These are phyloP conservation scores for Nasua narica DNA, from an alignment of 2,797 vertebrate species.

Conservation along the genomic window DNA sequence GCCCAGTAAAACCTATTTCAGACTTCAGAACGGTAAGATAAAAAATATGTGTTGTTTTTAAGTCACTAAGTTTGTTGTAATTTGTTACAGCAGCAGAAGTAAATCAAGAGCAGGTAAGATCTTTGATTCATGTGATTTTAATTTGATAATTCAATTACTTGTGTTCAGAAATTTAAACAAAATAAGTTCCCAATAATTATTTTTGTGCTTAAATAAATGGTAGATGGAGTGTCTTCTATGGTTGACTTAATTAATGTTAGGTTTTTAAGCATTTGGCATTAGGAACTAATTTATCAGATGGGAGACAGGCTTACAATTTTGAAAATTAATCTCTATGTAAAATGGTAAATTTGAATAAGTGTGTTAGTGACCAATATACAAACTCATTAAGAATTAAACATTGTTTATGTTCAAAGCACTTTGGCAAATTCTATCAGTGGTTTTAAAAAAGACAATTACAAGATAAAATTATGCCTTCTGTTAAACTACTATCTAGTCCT, in stretches of 20 bases:
- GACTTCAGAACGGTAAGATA: background rate
- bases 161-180: background rate
- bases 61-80: background rate
- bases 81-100: background rate
- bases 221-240: background rate
- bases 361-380: background rate
- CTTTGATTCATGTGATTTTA: background rate
- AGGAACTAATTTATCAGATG: conserved; percentile 6
- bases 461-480: background rate
- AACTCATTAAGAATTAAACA: background rate
- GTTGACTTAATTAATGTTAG: background rate
- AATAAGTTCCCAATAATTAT: background rate
- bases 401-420: background rate
- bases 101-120: background rate
- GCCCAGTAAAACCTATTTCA: background rate
- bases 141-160: background rate
- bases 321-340: conserved; percentile 17
- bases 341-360: background rate
- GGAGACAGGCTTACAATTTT: background rate
- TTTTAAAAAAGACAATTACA: background rate
- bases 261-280: background rate
- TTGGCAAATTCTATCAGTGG: background rate
- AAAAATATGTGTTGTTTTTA: background rate
- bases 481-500: background rate
- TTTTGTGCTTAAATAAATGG: background rate